Conservation (phyloP, 2,113 vertebrate species). For the Sylvilagus bachmani region DNA sequence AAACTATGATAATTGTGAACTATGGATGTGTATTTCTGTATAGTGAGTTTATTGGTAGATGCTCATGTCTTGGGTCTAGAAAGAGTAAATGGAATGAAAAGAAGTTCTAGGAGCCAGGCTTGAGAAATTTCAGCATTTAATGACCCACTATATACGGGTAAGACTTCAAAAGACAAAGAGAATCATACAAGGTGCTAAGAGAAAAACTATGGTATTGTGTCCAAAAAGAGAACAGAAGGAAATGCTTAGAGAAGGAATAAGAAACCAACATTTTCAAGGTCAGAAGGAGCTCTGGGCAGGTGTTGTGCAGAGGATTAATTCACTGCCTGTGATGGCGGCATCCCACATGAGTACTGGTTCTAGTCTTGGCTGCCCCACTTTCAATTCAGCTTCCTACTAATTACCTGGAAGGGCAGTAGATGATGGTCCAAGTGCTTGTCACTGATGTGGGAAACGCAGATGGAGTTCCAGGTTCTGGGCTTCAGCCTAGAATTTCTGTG, state of each 20-base stretch:
- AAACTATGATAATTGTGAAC: not conserved
- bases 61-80: not conserved
- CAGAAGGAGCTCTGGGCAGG: not conserved
- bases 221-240: not conserved
- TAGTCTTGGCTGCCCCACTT: no score
- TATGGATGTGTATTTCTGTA: not conserved
- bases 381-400: no score
- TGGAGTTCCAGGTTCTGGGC: no score
- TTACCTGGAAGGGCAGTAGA: no score
- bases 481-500: no score
- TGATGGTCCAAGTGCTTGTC: no score
- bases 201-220: not conserved
- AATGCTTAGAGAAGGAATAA: not conserved
- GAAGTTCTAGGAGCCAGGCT: not conserved
- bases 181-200: not conserved
- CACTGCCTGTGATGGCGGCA: no score
- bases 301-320: no score
- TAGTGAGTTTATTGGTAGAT: not conserved
- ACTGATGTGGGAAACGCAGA: no score
- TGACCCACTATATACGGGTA: not conserved
- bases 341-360: no score
- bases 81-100: not conserved
- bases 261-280: not conserved
- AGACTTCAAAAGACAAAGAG: not conserved
- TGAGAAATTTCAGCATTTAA: not conserved